These are phyloP conservation scores for Drosophila conformis DNA, from an alignment of 2,888 invertebrate genomes.

Conservation along the genomic window DNA sequence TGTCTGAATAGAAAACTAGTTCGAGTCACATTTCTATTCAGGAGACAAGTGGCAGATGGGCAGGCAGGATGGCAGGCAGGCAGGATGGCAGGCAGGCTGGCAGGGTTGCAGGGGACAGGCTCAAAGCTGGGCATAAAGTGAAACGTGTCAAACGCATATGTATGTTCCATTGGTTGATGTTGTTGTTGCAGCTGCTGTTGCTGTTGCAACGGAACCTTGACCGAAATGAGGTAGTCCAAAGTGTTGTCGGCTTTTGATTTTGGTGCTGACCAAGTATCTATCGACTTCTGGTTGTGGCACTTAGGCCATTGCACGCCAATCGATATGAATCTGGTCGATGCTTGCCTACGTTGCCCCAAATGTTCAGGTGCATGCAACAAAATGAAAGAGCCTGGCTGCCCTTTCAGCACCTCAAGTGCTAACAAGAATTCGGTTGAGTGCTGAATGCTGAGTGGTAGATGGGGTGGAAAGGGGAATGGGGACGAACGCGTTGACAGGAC, in stretches of 20 bases:
- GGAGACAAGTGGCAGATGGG: neutral
- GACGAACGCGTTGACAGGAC: slow-evolving; percentile 11
- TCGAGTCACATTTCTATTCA: slow-evolving; percentile 3
- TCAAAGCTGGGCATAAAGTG: slow-evolving; percentile 5
- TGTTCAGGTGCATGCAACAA: slow-evolving; percentile 11
- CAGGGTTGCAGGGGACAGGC: neutral
- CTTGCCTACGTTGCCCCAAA: slow-evolving; percentile 1
- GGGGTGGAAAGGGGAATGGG: neutral
- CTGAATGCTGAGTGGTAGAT: neutral
- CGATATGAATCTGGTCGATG: slow-evolving; percentile 7
- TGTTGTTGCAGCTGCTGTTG: slow-evolving; percentile 1
- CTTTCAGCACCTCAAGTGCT: slow-evolving; percentile 4
- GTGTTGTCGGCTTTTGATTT: slow-evolving; percentile 14
- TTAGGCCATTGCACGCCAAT: slow-evolving; percentile 6
- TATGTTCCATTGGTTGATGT: neutral
- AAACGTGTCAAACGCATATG: slow-evolving; percentile 21
- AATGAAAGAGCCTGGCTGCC: slow-evolving; percentile 6
- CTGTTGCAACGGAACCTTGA: neutral
- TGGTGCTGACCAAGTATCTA: neutral
- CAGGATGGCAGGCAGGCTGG: neutral
- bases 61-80: neutral
- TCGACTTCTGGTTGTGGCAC: slow-evolving; percentile 5
- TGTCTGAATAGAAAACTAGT: slow-evolving; percentile 9
- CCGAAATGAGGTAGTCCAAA: slow-evolving; percentile 2
- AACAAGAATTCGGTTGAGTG: slow-evolving; percentile 7